Conservation (phyloP, 1,140 invertebrate species). For the Potamilus streckersoni region DNA sequence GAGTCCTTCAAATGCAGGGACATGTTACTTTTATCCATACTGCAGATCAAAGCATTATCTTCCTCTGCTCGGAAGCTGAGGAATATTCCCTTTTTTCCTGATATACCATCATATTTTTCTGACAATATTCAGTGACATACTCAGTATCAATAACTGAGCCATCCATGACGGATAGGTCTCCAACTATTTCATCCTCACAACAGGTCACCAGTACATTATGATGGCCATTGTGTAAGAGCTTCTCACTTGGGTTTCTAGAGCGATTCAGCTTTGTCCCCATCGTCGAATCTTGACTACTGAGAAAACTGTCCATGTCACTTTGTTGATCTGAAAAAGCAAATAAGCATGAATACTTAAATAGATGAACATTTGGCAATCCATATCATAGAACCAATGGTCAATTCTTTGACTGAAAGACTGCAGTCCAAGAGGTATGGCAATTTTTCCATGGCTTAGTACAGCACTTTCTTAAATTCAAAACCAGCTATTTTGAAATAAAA, state of each 20-base stretch:
- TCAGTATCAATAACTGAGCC: conserved; percentile 62
- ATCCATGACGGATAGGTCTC: conserved; percentile 71
- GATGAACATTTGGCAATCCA: too few species aligned
- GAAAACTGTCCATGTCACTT: conserved; percentile 31
- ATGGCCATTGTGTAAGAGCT: conserved; percentile 28
- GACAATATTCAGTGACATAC: conserved; percentile 63
- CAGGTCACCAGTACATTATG: conserved; percentile 20
- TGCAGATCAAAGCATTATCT: conserved; percentile 5
- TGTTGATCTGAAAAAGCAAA: conserved; percentile 15
- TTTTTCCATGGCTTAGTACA: too few species aligned
- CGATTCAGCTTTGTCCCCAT: conserved; percentile 24
- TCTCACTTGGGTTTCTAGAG: conserved; percentile 34
- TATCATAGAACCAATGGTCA: too few species aligned
- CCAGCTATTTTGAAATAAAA: too few species aligned
- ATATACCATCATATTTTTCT: conserved; percentile 65
- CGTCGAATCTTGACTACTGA: conserved; percentile 24
- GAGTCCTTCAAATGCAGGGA: conserved; percentile 48
- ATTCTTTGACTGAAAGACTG: too few species aligned
- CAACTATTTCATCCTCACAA: conserved; percentile 70
- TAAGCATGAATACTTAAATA: neutral
- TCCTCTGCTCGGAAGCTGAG: conserved; percentile 40
- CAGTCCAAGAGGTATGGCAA: too few species aligned
- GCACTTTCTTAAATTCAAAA: too few species aligned
- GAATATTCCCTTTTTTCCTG: conserved; percentile 49
- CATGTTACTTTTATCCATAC: conserved; percentile 41